Percentiles rank a stretch among this genome's conserved stretches.
Conservation (phyloP, 2,113 vertebrate species). For the Trogon surrucura region DNA sequence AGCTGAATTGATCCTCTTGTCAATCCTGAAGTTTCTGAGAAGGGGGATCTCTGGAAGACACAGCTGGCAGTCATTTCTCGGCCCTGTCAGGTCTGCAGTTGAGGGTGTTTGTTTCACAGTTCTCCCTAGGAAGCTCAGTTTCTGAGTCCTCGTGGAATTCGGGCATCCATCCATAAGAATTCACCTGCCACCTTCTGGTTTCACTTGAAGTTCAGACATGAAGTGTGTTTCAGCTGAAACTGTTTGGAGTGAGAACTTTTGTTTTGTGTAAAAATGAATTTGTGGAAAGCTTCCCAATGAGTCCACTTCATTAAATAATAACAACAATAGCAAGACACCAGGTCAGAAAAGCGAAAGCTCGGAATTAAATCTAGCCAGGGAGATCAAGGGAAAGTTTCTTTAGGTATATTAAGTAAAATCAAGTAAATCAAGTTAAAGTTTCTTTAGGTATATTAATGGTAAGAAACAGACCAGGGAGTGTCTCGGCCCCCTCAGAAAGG, state of each 20-base stretch:
- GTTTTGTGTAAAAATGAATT: background rate
- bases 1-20: background rate
- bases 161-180: background rate
- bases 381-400: too few species aligned
- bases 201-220: background rate
- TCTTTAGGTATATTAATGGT: too few species aligned
- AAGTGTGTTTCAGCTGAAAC: background rate
- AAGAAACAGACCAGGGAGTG: too few species aligned
- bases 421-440: too few species aligned
- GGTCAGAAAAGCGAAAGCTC: too few species aligned
- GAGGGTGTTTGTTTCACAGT: background rate
- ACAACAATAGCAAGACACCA: background rate
- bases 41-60: too few species aligned
- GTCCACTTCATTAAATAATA: background rate
- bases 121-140: background rate
- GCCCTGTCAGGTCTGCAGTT: background rate
- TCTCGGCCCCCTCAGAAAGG: too few species aligned
- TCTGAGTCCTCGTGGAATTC: background rate
- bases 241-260: background rate
- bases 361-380: too few species aligned
- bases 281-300: background rate
- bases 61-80: fast-evolving
- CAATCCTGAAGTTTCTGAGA: background rate
- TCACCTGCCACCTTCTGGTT: background rate
- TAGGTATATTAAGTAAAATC: too few species aligned